Evolutionary conservation across 2,888 invertebrate genomes (phyloP).

Genomic region (Acleris literana): DNA sequence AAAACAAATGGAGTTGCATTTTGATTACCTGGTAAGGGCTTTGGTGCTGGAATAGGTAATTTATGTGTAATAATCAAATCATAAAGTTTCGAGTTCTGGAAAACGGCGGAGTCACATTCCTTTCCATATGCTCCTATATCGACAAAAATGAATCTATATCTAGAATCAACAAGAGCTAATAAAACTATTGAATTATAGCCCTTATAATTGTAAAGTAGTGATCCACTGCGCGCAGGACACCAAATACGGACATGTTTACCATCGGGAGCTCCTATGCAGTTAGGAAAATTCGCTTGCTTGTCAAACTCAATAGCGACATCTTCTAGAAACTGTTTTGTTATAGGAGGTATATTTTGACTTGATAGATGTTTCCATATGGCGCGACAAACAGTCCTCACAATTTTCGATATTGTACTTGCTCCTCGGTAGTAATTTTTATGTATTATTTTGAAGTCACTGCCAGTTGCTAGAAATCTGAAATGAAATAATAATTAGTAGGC

Average conservation of each 20-base stretch:
- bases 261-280: conserved; percentile 1
- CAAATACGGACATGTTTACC: conserved; percentile 2
- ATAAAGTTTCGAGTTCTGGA: conserved; percentile 7
- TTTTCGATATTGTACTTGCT: conserved; percentile 33
- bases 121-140: conserved; percentile 7
- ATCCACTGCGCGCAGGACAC: neutral
- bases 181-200: conserved; percentile 7
- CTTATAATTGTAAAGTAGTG: neutral
- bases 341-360: conserved; percentile 15
- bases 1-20: conserved; percentile 8
- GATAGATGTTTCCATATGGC: conserved; percentile 34
- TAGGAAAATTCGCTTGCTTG: conserved; percentile 4
- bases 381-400: conserved; percentile 31
- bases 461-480: too few species aligned
- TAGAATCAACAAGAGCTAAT: conserved; percentile 12
- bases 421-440: conserved; percentile 24
- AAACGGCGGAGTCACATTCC: neutral
- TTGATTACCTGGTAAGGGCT: conserved; percentile 3
- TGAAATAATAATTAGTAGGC: too few species aligned
- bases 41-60: conserved; percentile 5
- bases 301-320: conserved; percentile 24
- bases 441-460: neutral
- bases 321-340: conserved; percentile 17
- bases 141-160: conserved; percentile 13
- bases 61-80: neutral